Conservation (phyloP, 2,888 invertebrate species). For the Dione juno region DNA sequence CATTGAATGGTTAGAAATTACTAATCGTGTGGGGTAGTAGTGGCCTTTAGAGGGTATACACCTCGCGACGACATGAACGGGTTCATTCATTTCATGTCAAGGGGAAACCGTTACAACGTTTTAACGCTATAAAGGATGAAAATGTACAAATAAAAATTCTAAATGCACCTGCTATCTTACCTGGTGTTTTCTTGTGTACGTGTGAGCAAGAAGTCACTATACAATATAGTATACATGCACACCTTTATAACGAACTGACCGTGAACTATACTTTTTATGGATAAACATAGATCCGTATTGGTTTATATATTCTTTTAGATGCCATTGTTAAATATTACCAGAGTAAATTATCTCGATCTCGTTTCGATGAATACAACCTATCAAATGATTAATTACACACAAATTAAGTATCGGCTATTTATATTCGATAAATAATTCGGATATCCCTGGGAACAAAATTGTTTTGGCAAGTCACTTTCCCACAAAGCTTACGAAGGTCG, state of each 20-base stretch:
- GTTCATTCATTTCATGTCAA: constrained; percentile 60
- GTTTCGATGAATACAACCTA: constrained; percentile 49
- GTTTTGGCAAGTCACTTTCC: constrained; percentile 66
- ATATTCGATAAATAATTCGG: constrained; percentile 37
- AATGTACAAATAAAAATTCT: constrained; percentile 38
- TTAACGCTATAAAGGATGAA: constrained; percentile 63
- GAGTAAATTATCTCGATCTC: constrained; percentile 55
- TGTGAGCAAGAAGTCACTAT: constrained; percentile 41
- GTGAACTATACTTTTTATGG: constrained; percentile 76
- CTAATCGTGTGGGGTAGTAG: constrained; percentile 30
- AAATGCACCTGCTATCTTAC: constrained; percentile 64
- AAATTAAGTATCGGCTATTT: constrained; percentile 35
- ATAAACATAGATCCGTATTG: constrained; percentile 70
- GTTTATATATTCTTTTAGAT: constrained; percentile 59
- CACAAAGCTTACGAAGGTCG: constrained; percentile 56
- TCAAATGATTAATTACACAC: constrained; percentile 43
- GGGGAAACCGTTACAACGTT: constrained; percentile 61
- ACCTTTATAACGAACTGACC: constrained; percentile 56
- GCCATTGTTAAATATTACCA: constrained; percentile 60
- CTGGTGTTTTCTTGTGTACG: constrained; percentile 50
- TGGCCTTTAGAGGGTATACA: constrained; percentile 50
- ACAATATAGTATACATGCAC: constrained; percentile 39
- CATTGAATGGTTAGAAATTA: constrained; percentile 35
- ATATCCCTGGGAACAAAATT: constrained; percentile 45
- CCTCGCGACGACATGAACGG: constrained; percentile 56